A percentile compares a stretch with the other conserved stretches of the same genome.
Conservation (phyloP, 2,113 vertebrate genomes). For the Pelodiscus sinensis region DNA sequence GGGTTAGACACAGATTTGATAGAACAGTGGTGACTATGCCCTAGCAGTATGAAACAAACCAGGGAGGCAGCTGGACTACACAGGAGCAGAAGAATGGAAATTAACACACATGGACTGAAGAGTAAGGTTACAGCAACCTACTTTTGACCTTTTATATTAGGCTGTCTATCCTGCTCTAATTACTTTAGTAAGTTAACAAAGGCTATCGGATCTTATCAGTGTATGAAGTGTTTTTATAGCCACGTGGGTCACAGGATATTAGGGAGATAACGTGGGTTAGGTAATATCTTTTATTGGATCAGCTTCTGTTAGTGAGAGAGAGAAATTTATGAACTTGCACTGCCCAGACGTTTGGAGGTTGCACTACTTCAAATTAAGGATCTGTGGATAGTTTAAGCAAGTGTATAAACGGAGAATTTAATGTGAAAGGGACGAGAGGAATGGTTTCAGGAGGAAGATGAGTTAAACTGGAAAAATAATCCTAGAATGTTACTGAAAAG, state of each 20-base stretch:
- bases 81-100: not conserved
- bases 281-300: not conserved
- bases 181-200: not conserved
- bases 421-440: not conserved
- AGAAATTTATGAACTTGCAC: not conserved
- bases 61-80: fast-evolving
- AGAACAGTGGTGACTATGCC: not conserved
- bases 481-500: not conserved
- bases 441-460: not conserved
- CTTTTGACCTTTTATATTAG: not conserved
- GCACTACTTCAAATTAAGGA: not conserved
- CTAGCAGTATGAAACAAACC: not conserved
- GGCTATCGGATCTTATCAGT: not conserved
- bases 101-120: not conserved
- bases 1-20: not conserved
- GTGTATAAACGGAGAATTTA: not conserved
- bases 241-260: not conserved
- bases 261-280: not conserved
- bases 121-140: not conserved
- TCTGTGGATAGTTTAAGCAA: not conserved
- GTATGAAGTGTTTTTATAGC: not conserved
- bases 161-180: not conserved
- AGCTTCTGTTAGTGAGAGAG: not conserved
- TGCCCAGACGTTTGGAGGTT: not conserved
- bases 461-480: not conserved